phyloP scores from a whole-genome alignment of 2,797 vertebrate species.

The Lophotriccus pileatus region DNA sequence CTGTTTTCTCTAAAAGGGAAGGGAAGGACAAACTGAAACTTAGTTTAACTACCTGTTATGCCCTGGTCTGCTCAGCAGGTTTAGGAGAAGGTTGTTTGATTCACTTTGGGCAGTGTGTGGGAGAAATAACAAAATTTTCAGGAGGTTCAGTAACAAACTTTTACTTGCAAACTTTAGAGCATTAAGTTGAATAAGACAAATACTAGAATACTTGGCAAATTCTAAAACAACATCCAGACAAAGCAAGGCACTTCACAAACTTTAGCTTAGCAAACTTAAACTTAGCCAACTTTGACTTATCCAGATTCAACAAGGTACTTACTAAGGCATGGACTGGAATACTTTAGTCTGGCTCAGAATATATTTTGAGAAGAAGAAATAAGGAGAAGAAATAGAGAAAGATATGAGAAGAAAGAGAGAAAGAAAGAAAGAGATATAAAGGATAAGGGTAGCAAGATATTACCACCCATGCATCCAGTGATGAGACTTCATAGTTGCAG shows the following conservation, averaged over 20 bases:
- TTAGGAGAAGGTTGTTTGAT: neutral
- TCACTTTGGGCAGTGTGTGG: neutral
- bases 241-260: neutral
- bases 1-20: neutral
- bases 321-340: neutral
- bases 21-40: neutral
- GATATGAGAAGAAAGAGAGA: neutral
- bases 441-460: neutral
- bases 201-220: neutral
- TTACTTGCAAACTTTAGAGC: neutral
- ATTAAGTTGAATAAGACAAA: neutral
- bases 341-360: neutral
- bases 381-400: neutral
- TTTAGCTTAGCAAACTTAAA: neutral
- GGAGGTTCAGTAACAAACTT: neutral
- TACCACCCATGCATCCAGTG: fast-evolving
- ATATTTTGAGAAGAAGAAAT: neutral
- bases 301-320: neutral
- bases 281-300: neutral
- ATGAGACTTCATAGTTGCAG: neutral
- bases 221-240: neutral
- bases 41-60: neutral
- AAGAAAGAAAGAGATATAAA: neutral
- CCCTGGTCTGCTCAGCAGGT: neutral
- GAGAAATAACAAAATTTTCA: neutral